Conservation (phyloP, 2,797 vertebrate genomes). For the Anomalospiza imberbis region DNA sequence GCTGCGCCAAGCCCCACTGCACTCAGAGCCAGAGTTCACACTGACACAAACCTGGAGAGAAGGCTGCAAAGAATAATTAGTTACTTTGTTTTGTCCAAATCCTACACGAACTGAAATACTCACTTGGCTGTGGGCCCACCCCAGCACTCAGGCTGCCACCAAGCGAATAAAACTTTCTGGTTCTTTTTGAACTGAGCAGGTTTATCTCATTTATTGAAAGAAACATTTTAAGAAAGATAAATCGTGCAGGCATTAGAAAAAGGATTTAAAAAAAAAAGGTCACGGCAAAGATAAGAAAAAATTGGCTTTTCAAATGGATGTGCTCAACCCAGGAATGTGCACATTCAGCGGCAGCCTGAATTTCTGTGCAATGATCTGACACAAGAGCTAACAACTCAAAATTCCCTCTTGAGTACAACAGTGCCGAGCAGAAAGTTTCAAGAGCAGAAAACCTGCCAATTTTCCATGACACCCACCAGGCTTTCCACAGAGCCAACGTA, state of each 20-base stretch:
- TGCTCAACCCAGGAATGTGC: accelerated
- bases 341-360: not conserved
- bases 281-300: not conserved
- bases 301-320: not conserved
- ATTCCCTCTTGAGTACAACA: not conserved
- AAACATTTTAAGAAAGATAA: not conserved
- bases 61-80: not conserved
- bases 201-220: not conserved
- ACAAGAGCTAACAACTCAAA: not conserved
- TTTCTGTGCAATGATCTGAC: not conserved
- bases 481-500: not conserved
- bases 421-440: not conserved
- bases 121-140: not conserved
- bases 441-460: not conserved
- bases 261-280: not conserved
- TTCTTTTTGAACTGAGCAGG: not conserved
- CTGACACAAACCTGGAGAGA: not conserved
- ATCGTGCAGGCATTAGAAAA: not conserved
- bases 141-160: not conserved
- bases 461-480: not conserved
- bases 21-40: not conserved
- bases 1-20: not conserved
- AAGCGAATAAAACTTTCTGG: not conserved
- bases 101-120: not conserved
- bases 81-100: not conserved